Evolutionary conservation across 2,797 vertebrate species (phyloP).

Genomic region (Margarornis squamiger): DNA sequence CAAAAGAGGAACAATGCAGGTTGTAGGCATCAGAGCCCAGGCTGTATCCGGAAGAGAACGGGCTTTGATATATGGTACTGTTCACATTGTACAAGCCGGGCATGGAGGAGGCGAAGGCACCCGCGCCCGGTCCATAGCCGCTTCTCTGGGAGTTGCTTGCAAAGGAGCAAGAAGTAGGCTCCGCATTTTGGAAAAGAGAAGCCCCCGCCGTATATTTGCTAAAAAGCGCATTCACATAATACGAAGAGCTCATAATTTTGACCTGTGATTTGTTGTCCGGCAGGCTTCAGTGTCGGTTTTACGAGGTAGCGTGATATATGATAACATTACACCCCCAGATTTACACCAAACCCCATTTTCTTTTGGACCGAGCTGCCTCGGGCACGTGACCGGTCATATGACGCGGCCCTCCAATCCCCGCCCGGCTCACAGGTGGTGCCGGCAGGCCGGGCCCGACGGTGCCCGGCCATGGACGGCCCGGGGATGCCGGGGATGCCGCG

Average conservation of each 20-base stretch:
- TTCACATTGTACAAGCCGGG: constrained; percentile 88
- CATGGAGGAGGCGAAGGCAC: constrained; percentile 82
- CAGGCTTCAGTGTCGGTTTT: constrained; percentile 98
- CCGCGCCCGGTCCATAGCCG: constrained; percentile 81
- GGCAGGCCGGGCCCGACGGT: constrained; percentile 65
- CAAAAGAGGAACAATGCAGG: constrained; percentile 85
- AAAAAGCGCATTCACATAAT: constrained; percentile 94
- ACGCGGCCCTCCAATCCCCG: constrained; percentile 85
- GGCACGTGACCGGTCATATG: constrained; percentile 88
- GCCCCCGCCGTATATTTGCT: constrained; percentile 89
- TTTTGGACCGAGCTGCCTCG: constrained; percentile 85
- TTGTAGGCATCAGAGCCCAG: constrained; percentile 83
- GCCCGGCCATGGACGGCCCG: constrained; percentile 60
- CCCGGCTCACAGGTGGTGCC: constrained; percentile 79
- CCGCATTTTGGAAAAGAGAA: constrained; percentile 87
- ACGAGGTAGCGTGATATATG: constrained; percentile 98
- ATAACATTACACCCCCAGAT: constrained; percentile 96
- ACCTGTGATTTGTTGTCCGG: constrained; percentile 96
- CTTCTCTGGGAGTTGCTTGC: constrained; percentile 84
- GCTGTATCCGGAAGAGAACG: constrained; percentile 82
- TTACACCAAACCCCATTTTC: constrained; percentile 97
- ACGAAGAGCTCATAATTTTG: constrained; percentile 96
- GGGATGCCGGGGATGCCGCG: background rate
- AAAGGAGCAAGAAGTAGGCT: constrained; percentile 86
- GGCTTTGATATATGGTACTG: constrained; percentile 83